Percentiles rank a stretch among this genome's conserved stretches.
Conservation (phyloP, 2,113 vertebrate species). For the Myodes glareolus region DNA sequence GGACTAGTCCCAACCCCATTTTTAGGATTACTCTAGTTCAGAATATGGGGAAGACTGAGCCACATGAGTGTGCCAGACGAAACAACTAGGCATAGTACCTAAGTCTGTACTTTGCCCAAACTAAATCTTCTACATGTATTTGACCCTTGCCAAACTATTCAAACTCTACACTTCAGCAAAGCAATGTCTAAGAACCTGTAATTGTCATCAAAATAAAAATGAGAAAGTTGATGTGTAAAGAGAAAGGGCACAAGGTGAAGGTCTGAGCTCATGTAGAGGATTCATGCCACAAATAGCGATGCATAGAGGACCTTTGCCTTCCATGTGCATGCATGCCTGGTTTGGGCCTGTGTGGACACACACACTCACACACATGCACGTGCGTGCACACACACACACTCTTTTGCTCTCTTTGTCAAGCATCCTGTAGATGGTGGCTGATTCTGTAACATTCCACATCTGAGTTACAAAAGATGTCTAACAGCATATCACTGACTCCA, state of each 20-base stretch:
- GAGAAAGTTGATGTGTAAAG: constrained; percentile 62
- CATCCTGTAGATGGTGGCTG: constrained; percentile 61
- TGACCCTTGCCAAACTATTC: constrained; percentile 24
- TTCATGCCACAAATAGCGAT: neutral
- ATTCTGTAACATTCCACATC: constrained; percentile 31
- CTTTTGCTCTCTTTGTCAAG: constrained; percentile 11
- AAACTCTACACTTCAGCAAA: constrained; percentile 54
- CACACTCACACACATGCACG: neutral
- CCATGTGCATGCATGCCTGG: neutral
- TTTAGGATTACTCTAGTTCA: neutral
- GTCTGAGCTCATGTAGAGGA: neutral
- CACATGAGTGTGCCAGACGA: neutral
- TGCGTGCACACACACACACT: neutral
- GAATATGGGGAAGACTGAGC: neutral
- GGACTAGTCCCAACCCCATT: neutral
- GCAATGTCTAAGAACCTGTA: neutral
- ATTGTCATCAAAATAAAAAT: constrained; percentile 64
- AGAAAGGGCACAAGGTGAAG: constrained; percentile 28
- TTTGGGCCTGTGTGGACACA: neutral
- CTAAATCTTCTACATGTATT: neutral
- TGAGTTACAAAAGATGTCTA: constrained; percentile 61
- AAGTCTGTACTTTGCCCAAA: neutral
- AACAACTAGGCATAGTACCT: neutral
- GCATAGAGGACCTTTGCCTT: neutral
- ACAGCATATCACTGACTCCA: constrained; percentile 88